Conservation (phyloP, 2,888 invertebrate species). For the Hydriomena furcata region DNA sequence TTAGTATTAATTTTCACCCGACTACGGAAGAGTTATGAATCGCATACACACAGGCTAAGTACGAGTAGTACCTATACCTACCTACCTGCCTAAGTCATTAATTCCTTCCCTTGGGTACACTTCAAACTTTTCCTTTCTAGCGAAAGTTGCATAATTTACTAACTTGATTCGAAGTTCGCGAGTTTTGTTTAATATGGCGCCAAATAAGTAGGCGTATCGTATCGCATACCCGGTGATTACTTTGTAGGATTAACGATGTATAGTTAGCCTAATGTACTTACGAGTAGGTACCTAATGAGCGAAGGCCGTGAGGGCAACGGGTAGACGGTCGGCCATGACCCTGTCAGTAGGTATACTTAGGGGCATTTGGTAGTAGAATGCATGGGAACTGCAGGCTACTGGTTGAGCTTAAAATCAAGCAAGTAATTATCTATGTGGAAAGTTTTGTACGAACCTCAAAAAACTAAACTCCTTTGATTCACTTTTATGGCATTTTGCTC, state of each 20-base stretch:
- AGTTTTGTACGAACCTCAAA: too few relatives aligned
- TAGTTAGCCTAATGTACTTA: conserved; percentile 32
- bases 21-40: too few relatives aligned
- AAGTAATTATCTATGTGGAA: neutral
- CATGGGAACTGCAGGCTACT: neutral
- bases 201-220: conserved; percentile 27
- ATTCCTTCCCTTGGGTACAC: too few relatives aligned
- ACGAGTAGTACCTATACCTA: too few relatives aligned
- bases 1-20: too few relatives aligned
- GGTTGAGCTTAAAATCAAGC: neutral
- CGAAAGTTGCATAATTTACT: too few relatives aligned
- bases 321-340: conserved; percentile 53
- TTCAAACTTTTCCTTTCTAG: too few relatives aligned
- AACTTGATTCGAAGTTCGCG: too few relatives aligned
- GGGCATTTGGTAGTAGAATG: conserved; percentile 1
- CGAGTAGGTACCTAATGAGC: conserved; percentile 26
- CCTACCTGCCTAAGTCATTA: too few relatives aligned
- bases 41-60: too few relatives aligned
- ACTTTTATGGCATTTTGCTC: too few relatives aligned
- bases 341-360: conserved; percentile 21
- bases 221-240: conserved; percentile 27
- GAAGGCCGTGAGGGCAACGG: conserved; percentile 41
- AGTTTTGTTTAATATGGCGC: conserved; percentile 27
- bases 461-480: too few relatives aligned
- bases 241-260: conserved; percentile 35